Conservation (phyloP, 2,888 invertebrate species). For the Amphipyra tragopoginis region DNA sequence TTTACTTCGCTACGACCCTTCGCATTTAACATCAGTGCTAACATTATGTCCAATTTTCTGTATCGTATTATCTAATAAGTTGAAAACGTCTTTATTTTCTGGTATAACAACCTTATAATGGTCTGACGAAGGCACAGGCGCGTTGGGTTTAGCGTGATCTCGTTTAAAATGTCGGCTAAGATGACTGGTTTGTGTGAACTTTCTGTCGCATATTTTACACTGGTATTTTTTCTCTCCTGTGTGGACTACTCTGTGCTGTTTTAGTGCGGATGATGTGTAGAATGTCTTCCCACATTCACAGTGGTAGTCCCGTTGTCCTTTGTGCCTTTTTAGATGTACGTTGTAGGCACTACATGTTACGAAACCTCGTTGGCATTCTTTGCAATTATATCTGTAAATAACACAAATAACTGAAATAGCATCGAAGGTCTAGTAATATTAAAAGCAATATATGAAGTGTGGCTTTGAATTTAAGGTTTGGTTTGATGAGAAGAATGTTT, state of each 20-base stretch:
- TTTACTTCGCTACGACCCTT: conserved; percentile 63
- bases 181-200: conserved; percentile 84
- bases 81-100: conserved; percentile 61
- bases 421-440: too few relatives aligned
- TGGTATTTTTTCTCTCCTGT: conserved; percentile 86
- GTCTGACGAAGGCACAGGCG: conserved; percentile 75
- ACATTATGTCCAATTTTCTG: conserved; percentile 42
- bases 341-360: conserved; percentile 83
- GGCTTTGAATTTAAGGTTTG: too few relatives aligned
- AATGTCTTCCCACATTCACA: conserved; percentile 87
- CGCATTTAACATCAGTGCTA: conserved; percentile 60
- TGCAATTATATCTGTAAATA: conserved; percentile 78
- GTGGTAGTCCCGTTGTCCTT: conserved; percentile 82
- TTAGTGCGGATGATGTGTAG: conserved; percentile 83
- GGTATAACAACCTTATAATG: conserved; percentile 74
- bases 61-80: conserved; percentile 59
- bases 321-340: conserved; percentile 83
- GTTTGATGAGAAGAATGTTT: too few relatives aligned
- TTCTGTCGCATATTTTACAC: conserved; percentile 83
- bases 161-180: conserved; percentile 82
- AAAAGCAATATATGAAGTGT: too few relatives aligned
- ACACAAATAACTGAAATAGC: background rate
- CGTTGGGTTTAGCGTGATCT: conserved; percentile 80
- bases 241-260: conserved; percentile 84
- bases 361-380: conserved; percentile 82